Evolutionary conservation across 2,888 invertebrate genomes (phyloP).

Genomic region (Drosophila mettleri): DNA sequence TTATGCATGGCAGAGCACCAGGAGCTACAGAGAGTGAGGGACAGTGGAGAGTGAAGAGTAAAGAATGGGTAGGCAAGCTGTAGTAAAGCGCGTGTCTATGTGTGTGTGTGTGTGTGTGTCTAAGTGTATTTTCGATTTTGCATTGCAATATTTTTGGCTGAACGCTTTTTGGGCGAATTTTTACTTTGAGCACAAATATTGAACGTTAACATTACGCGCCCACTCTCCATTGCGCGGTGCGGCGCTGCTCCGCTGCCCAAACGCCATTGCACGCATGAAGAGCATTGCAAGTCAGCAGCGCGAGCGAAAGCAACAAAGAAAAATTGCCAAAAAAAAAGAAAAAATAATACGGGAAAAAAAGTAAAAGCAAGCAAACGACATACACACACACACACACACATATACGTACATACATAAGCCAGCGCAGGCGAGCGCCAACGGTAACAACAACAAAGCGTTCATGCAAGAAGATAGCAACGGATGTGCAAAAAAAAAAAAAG

Average conservation of each 20-base stretch:
- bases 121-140: conserved; percentile 68
- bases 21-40: conserved; percentile 4
- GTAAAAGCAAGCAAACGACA: conserved; percentile 18
- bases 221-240: neutral
- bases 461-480: conserved; percentile 60
- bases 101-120: neutral
- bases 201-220: conserved; percentile 66
- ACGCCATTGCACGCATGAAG: conserved; percentile 69
- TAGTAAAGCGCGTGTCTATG: conserved; percentile 13
- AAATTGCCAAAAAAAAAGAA: conserved; percentile 70
- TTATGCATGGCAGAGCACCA: conserved; percentile 65
- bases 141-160: conserved; percentile 76
- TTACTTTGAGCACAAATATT: conserved; percentile 72
- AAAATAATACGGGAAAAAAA: conserved; percentile 4
- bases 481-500: conserved; percentile 28
- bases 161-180: conserved; percentile 62
- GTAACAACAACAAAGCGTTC: conserved; percentile 45
- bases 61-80: neutral
- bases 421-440: conserved; percentile 24
- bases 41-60: neutral
- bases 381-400: conserved; percentile 13
- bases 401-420: conserved; percentile 1
- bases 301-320: conserved; percentile 65
- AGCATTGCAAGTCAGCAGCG: conserved; percentile 77
- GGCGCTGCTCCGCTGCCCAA: conserved; percentile 12